Evolutionary conservation across 2,113 vertebrate species (phyloP).

Genomic region (Laterallus jamaicensis): DNA sequence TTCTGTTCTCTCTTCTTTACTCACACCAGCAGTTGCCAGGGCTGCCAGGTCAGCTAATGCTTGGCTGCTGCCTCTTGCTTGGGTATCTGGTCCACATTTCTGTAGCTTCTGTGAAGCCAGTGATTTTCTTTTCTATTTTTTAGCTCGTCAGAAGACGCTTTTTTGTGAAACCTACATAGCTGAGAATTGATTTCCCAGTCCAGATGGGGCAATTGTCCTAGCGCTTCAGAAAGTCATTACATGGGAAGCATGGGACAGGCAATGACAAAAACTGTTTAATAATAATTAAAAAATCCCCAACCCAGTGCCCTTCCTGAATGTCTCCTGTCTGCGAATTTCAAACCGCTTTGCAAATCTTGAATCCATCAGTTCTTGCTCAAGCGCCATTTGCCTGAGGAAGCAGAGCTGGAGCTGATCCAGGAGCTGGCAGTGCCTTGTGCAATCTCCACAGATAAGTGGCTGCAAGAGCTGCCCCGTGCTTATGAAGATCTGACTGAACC

Average conservation of each 20-base stretch:
- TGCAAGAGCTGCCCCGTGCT: not conserved
- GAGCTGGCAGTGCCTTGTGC: not conserved
- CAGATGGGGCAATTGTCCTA: not conserved
- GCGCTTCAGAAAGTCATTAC: not conserved
- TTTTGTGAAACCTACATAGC: not conserved
- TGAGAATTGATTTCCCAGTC: not conserved
- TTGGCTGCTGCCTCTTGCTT: not conserved
- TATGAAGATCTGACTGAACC: not conserved
- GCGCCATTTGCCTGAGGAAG: not conserved
- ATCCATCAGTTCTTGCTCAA: not conserved
- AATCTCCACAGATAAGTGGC: not conserved
- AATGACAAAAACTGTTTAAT: not conserved
- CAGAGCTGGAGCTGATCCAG: not conserved
- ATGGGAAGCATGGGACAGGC: not conserved
- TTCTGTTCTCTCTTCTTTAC: not conserved
- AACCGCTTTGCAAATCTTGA: not conserved
- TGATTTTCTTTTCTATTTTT: not conserved
- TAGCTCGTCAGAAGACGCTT: not conserved
- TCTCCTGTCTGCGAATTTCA: not conserved
- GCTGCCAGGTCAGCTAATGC: accelerated
- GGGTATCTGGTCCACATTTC: not conserved
- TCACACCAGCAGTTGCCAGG: accelerated
- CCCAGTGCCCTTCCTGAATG: not conserved
- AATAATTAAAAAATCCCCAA: not conserved
- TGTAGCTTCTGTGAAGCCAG: not conserved